Conservation (phyloP, 2,888 invertebrate genomes). For the Phlogophora meticulosa region DNA sequence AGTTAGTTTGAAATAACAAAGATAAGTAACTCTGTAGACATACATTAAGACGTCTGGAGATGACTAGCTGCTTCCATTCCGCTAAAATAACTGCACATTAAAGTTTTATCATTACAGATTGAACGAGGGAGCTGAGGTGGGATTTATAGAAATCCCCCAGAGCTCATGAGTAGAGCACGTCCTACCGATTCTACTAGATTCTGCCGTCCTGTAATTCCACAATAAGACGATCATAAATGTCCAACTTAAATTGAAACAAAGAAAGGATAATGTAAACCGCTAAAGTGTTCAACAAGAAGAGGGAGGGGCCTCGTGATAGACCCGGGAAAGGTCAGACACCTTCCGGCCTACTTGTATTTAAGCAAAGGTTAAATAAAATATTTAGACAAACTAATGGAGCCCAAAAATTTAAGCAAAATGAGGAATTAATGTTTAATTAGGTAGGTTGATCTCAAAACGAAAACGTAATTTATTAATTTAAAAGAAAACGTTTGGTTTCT, state of each 20-base stretch:
- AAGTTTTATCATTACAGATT: slow-evolving; percentile 71
- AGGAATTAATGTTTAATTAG: slow-evolving; percentile 30
- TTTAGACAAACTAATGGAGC: slow-evolving; percentile 42
- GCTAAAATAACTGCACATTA: slow-evolving; percentile 63
- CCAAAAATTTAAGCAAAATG: slow-evolving; percentile 29
- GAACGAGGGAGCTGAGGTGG: slow-evolving; percentile 59
- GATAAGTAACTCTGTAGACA: slow-evolving; percentile 45
- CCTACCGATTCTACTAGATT: slow-evolving; percentile 61
- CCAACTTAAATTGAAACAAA: slow-evolving; percentile 65
- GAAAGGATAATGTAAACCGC: slow-evolving; percentile 57
- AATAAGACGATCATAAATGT: slow-evolving; percentile 65
- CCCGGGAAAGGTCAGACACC: slow-evolving; percentile 45
- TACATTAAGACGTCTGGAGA: slow-evolving; percentile 43
- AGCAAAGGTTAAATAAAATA: slow-evolving; percentile 40
- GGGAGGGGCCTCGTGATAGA: slow-evolving; percentile 20
- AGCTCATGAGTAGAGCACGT: slow-evolving; percentile 67
- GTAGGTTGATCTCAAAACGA: slow-evolving; percentile 19
- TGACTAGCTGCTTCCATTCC: slow-evolving; percentile 43
- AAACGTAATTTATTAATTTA: slow-evolving; percentile 19
- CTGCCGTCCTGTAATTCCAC: slow-evolving; percentile 59
- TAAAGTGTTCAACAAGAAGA: slow-evolving; percentile 46
- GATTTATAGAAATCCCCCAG: slow-evolving; percentile 61
- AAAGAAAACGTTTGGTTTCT: slow-evolving; percentile 12
- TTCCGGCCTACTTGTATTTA: slow-evolving; percentile 45
- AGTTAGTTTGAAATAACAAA: slow-evolving; percentile 53